Evolutionary conservation across 2,888 invertebrate genomes (phyloP), one percentile per base, ranked within the genome.

Genomic region (Lamproptera curius): DNA sequence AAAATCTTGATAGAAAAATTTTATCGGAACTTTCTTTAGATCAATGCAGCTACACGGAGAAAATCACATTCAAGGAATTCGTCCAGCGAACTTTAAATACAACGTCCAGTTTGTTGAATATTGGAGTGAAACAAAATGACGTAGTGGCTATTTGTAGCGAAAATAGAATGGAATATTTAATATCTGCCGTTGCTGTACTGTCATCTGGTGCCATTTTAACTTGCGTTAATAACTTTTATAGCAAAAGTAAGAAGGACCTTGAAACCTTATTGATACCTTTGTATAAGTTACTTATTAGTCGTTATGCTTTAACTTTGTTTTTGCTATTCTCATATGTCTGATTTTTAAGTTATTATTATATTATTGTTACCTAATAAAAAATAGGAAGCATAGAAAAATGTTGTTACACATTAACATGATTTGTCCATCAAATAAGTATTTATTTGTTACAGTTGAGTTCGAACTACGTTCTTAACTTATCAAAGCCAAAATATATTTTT

Each of bases 401-500:
- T 23, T 23, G 23, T 8, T 6, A 23, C 8, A 23, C 4, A 23
- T 23, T 6, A 6, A 6, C 5, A 23, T 6, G 8, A 23, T 23
- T 23, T 23, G n/a, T n/a, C n/a, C n/a, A n/a, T n/a, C n/a, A n/a
- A n/a, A n/a, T n/a, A n/a, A n/a, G n/a, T n/a, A n/a, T 35, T 15
- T 23, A 36, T 13, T 5, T 23, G 37, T 72, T 65, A 33, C 65
- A 82, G 81, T 61, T 58, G 82, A 82, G 59, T 31, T 82, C n/a
- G 49, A 59, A 11, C 78, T 81, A n/a, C 52, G 64, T 71, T 1
- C 56, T 73, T 20, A 55, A 61, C 4, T 76, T 81, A 38, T 74
- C 82, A 1, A 74, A 71, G 26, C 80, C 82, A 2, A 78, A 70
- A 47, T 74, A 67, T 34, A 50, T 78, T 8, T 77, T 82, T 42